Conservation (phyloP, 1,140 invertebrate genomes). For the Cotesia glomerata region DNA sequence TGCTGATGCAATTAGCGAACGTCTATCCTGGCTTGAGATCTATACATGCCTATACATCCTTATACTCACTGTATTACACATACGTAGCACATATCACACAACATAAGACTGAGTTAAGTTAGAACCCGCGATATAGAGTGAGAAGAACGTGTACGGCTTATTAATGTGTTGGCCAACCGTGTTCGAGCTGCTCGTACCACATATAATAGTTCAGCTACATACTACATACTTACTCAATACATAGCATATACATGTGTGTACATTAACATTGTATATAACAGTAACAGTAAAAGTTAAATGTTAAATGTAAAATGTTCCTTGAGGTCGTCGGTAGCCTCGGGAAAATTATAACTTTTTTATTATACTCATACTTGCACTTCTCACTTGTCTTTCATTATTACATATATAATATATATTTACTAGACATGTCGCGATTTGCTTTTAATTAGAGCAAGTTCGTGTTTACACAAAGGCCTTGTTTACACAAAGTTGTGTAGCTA, state of each 20-base stretch:
- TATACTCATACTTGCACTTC: too few relatives aligned
- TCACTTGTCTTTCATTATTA: too few relatives aligned
- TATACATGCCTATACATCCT: slow-evolving; percentile 27
- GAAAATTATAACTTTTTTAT: too few relatives aligned
- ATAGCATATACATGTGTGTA: neutral
- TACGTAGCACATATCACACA: too few relatives aligned
- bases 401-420: neutral
- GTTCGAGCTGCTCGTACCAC: neutral
- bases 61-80: neutral
- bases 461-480: slow-evolving; percentile 49
- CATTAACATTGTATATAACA: neutral
- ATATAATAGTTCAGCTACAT: neutral
- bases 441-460: slow-evolving; percentile 58
- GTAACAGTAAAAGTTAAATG: slow-evolving; percentile 12
- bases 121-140: slow-evolving; percentile 11
- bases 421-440: slow-evolving; percentile 42
- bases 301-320: too few relatives aligned
- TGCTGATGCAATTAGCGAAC: slow-evolving; percentile 57
- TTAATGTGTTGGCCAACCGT: slow-evolving; percentile 19
- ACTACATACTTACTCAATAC: neutral
- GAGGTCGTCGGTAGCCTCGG: too few relatives aligned
- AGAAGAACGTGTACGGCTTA: slow-evolving; percentile 40
- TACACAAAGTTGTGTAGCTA: neutral
- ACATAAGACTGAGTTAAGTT: neutral
- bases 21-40: slow-evolving; percentile 42